A percentile compares a stretch with the other conserved stretches of the same genome.
Evolutionary conservation across 2,797 vertebrate genomes (phyloP).

Genomic region (Neosilurus mollespiculum): DNA sequence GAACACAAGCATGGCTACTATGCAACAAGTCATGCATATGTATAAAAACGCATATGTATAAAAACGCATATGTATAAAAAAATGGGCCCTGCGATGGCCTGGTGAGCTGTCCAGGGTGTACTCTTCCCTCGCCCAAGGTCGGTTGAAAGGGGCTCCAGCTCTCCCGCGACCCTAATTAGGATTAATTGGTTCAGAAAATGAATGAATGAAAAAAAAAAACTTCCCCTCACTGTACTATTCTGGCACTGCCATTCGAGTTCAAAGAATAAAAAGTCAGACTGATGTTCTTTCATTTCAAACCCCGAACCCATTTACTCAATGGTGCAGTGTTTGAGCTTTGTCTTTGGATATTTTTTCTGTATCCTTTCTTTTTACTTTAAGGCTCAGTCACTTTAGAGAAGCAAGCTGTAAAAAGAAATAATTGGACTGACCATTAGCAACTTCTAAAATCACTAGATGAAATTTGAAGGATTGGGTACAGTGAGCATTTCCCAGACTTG

Average conservation of each 20-base stretch:
- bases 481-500: neutral
- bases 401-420: neutral
- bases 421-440: neutral
- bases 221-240: neutral
- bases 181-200: too few relatives aligned
- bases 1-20: neutral
- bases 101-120: too few relatives aligned
- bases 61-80: too few relatives aligned
- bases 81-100: too few relatives aligned
- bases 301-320: neutral
- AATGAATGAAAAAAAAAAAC: too few relatives aligned
- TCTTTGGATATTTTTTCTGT: neutral
- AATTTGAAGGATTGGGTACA: neutral
- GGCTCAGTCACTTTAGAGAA: neutral
- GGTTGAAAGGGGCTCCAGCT: too few relatives aligned
- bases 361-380: neutral
- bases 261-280: neutral
- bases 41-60: too few relatives aligned
- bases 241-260: neutral
- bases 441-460: neutral
- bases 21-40: neutral
- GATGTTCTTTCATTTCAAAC: neutral
- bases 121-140: too few relatives aligned
- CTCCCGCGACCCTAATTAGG: too few relatives aligned
- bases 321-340: neutral